A percentile compares a stretch with the other conserved stretches of the same genome.
phyloP scores from a whole-genome alignment of 2,888 invertebrate species.

The Quadriops clusia region DNA sequence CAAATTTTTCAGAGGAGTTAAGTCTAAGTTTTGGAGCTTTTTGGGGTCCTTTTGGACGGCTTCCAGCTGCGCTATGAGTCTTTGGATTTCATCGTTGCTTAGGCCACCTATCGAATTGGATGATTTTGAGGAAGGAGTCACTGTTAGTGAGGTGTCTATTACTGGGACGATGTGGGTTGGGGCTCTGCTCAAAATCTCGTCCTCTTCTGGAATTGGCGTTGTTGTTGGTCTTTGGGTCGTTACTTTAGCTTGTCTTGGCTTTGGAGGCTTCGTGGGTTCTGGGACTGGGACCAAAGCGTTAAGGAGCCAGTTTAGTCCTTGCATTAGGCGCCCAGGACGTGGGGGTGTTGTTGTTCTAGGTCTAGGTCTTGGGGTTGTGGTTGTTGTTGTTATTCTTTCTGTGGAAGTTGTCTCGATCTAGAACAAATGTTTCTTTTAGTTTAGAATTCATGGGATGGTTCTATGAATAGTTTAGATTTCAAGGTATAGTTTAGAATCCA shows the following conservation, averaged over 20 bases:
- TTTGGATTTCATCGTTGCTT: constrained; percentile 25
- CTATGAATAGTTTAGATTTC: constrained; percentile 1
- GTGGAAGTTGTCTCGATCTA: constrained; percentile 21
- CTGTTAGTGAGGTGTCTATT: constrained; percentile 19
- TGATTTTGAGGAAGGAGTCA: constrained; percentile 4
- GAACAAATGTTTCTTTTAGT: constrained; percentile 6
- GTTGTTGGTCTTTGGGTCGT: constrained; percentile 18
- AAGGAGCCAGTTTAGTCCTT: constrained; percentile 34
- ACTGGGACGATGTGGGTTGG: constrained; percentile 31
- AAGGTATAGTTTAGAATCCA: neutral
- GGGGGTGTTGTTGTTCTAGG: constrained; percentile 34
- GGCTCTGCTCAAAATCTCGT: constrained; percentile 25
- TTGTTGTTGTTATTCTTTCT: constrained; percentile 19
- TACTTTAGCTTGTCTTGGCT: constrained; percentile 10
- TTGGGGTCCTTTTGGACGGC: constrained; percentile 30
- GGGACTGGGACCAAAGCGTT: constrained; percentile 27
- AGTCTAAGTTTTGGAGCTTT: constrained; percentile 25
- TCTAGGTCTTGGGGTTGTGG: constrained; percentile 27
- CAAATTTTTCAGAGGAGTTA: constrained; percentile 26
- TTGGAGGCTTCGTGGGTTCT: constrained; percentile 19
- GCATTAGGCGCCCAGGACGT: constrained; percentile 35
- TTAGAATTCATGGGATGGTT: neutral
- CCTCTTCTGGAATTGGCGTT: constrained; percentile 17
- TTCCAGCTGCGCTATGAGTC: constrained; percentile 30
- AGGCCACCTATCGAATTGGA: constrained; percentile 22